Evolutionary conservation across 2,888 invertebrate genomes (phyloP).

Genomic region (Drosophila parthenogenetica): DNA sequence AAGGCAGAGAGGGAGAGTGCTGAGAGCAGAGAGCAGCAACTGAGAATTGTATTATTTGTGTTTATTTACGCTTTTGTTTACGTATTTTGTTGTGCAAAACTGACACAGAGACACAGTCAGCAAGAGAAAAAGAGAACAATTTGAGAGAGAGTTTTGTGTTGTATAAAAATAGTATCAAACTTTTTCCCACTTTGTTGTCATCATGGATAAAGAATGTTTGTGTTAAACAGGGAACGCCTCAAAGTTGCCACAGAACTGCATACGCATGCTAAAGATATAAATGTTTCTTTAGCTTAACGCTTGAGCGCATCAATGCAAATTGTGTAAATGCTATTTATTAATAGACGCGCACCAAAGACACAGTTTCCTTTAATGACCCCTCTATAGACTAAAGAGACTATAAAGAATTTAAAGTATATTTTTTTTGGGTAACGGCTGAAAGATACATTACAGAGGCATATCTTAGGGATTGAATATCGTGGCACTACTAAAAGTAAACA

Average conservation of each 20-base stretch:
- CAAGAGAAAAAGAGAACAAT: conserved; percentile 18
- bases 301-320: background rate
- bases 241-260: conserved; percentile 36
- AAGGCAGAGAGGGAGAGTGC: conserved; percentile 61
- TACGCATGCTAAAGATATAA: conserved; percentile 24
- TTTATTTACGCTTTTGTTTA: conserved; percentile 76
- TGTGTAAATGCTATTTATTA: background rate
- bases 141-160: conserved; percentile 11
- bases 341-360: conserved; percentile 5
- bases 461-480: no score
- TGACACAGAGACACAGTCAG: conserved; percentile 38
- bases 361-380: background rate
- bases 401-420: no score
- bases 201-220: conserved; percentile 60
- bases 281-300: conserved; percentile 15
- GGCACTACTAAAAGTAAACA: no score
- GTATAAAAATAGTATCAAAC: conserved; percentile 63
- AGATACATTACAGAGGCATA: no score
- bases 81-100: conserved; percentile 73
- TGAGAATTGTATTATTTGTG: conserved; percentile 60
- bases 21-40: conserved; percentile 23
- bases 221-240: conserved; percentile 43
- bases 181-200: conserved; percentile 46
- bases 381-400: no score
- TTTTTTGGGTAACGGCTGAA: no score